These are phyloP conservation scores for Cyclura pinguis DNA, from an alignment of 2,797 vertebrate species.

Conservation along the genomic window DNA sequence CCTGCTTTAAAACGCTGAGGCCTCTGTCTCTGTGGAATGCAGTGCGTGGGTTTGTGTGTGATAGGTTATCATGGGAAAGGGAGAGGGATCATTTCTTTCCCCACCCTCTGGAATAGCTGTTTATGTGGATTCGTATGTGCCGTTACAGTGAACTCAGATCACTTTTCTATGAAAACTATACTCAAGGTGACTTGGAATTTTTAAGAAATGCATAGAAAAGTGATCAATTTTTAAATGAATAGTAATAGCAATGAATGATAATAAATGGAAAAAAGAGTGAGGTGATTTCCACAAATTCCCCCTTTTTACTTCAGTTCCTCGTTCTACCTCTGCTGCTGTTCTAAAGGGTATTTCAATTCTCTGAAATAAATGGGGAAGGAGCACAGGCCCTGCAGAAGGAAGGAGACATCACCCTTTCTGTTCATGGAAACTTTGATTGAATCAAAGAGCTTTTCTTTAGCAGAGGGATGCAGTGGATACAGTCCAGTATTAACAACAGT, in stretches of 20 bases:
- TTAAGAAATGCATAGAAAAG: neutral
- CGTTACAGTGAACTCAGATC: neutral
- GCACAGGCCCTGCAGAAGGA: neutral
- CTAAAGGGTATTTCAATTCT: neutral
- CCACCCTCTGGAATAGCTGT: neutral
- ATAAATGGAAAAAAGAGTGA: neutral
- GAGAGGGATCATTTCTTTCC: neutral
- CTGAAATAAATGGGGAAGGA: neutral
- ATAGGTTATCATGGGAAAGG: neutral
- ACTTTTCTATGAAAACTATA: neutral
- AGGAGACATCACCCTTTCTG: too few species aligned
- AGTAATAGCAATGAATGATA: neutral
- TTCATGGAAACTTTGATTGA: neutral
- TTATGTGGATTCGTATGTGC: neutral
- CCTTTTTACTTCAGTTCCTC: neutral
- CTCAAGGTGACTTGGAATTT: neutral
- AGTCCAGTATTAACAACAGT: neutral
- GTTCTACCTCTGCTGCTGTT: neutral
- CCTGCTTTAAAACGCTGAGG: slow-evolving; percentile 16
- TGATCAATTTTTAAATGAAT: neutral
- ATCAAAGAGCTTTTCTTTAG: neutral
- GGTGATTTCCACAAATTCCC: neutral
- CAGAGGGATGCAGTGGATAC: neutral
- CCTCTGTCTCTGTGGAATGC: slow-evolving; percentile 1
- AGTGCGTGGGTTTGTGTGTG: neutral